Percentiles rank a stretch among this genome's conserved stretches.
Evolutionary conservation across 2,113 vertebrate species (phyloP).

Genomic region (Felis catus): F.catus_Fca126_mat1.0 CM031425.1:50655001-50655500

Average conservation of each 20-base stretch:
- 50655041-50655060: background rate
- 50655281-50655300: background rate
- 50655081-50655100: background rate
- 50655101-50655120: background rate
- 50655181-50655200: background rate
- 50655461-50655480: background rate
- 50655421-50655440: background rate
- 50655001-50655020: background rate
- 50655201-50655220: conserved; percentile 26
- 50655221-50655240: conserved; percentile 22
- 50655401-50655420: background rate
- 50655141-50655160: conserved; percentile 28
- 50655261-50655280: conserved; percentile 1
- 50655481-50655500: background rate
- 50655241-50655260: conserved; percentile 1
- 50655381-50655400: background rate
- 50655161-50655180: conserved; percentile 15
- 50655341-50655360: background rate
- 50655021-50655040: background rate
- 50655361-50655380: background rate
- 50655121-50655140: background rate
- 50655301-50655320: background rate
- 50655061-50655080: background rate
- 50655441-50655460: background rate
- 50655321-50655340: background rate